phyloP scores from a whole-genome alignment of 2,113 vertebrate species.

The Pituophis catenifer region DNA sequence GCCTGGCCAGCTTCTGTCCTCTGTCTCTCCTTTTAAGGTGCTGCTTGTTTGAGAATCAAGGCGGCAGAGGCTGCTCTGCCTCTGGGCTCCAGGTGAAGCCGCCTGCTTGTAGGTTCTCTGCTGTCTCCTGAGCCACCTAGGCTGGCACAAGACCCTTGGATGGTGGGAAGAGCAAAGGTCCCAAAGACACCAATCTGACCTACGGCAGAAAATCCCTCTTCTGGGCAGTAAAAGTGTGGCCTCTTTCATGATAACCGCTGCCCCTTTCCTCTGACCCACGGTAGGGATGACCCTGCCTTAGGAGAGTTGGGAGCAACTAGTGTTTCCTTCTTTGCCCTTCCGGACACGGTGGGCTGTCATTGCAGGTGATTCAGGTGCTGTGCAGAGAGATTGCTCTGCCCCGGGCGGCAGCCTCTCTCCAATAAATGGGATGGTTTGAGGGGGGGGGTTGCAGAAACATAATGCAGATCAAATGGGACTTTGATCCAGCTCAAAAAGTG shows the following conservation, averaged over 20 bases:
- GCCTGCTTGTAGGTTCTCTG: neutral
- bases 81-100: neutral
- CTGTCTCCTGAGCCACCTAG: neutral
- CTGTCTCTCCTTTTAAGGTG: neutral
- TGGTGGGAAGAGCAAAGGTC: neutral
- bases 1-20: neutral
- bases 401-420: neutral
- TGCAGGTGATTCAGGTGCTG: neutral
- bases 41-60: neutral
- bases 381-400: neutral
- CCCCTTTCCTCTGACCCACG: neutral
- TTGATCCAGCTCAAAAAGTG: slow-evolving; percentile 71
- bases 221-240: neutral
- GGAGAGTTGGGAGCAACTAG: no score
- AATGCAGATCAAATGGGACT: slow-evolving; percentile 67
- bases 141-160: neutral
- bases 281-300: neutral
- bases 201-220: neutral
- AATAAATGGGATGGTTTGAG: neutral
- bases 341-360: no score
- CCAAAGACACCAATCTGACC: neutral
- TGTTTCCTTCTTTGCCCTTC: no score
- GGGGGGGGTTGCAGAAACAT: neutral
- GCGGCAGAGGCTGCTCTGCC: neutral
- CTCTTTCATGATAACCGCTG: neutral